Conservation (phyloP, 2,797 vertebrate genomes). For the Neoniphon sammara region DNA sequence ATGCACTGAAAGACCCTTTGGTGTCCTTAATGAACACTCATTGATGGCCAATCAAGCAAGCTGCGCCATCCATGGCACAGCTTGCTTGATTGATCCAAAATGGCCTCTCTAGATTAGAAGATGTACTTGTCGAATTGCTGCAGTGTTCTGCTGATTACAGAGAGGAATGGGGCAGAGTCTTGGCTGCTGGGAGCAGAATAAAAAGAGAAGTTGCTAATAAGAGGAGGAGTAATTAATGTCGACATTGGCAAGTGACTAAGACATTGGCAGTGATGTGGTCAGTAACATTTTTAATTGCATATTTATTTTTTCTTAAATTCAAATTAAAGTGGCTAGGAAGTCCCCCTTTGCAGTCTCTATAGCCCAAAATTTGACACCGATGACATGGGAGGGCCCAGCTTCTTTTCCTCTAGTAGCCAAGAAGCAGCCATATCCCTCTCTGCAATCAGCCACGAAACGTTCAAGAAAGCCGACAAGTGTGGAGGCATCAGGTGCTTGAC, state of each 20-base stretch:
- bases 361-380: neutral
- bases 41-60: neutral
- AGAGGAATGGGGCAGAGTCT: neutral
- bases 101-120: slow-evolving; percentile 12
- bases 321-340: neutral
- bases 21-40: slow-evolving; percentile 14
- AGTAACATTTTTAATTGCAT: neutral
- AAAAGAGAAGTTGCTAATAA: neutral
- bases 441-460: slow-evolving; percentile 26
- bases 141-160: slow-evolving; percentile 6
- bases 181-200: neutral
- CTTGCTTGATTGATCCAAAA: slow-evolving; percentile 15
- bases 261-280: neutral
- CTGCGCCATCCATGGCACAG: neutral
- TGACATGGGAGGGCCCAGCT: neutral
- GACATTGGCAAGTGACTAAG: neutral
- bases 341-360: neutral
- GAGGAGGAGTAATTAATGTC: neutral
- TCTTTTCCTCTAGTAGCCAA: neutral
- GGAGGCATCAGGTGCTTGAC: slow-evolving; percentile 77
- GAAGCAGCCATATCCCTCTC: slow-evolving; percentile 10
- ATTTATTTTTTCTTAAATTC: neutral
- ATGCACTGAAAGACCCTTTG: slow-evolving; percentile 10
- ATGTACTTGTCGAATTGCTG: neutral
- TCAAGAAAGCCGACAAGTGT: slow-evolving; percentile 58